Evolutionary conservation across 1,140 invertebrate genomes (phyloP).

Genomic region (Pissodes strobi): DNA sequence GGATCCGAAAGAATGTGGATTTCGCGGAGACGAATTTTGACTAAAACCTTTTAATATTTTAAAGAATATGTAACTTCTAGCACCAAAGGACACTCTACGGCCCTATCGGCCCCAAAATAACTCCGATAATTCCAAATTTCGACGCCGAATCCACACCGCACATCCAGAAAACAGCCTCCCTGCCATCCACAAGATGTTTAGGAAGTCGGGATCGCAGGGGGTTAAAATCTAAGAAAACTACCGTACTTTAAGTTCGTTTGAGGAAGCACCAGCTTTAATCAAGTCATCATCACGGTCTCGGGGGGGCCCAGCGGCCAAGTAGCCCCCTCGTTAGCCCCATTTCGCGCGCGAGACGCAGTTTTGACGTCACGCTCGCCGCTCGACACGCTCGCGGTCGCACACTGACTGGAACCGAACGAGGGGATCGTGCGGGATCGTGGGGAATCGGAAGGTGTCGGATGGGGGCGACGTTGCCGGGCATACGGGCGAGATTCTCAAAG

Average conservation of each 20-base stretch:
- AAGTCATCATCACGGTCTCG: slow-evolving; percentile 30
- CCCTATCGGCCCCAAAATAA: not conserved
- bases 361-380: slow-evolving; percentile 24
- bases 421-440: slow-evolving; percentile 43
- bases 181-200: slow-evolving; percentile 1
- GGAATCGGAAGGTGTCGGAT: slow-evolving; percentile 39
- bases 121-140: not conserved
- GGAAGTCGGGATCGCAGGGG: not conserved
- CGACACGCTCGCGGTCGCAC: slow-evolving; percentile 45
- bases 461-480: not conserved
- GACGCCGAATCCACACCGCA: not conserved
- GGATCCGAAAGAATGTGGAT: too few relatives aligned
- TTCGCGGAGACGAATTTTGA: too few relatives aligned
- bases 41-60: too few relatives aligned
- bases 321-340: slow-evolving; percentile 31
- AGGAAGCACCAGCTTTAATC: slow-evolving; percentile 6
- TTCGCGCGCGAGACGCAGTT: slow-evolving; percentile 22
- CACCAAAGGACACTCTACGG: too few relatives aligned
- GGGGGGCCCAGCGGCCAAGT: slow-evolving; percentile 50
- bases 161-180: not conserved
- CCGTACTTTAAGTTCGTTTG: slow-evolving; percentile 14
- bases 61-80: too few relatives aligned
- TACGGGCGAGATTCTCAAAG: too few relatives aligned
- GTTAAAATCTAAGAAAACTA: too few relatives aligned
- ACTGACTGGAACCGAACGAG: slow-evolving; percentile 52